A percentile compares a stretch with the other conserved stretches of the same genome.
phyloP scores from a whole-genome alignment of 2,113 vertebrate genomes.

The Benitochromis conjunctus region DNA sequence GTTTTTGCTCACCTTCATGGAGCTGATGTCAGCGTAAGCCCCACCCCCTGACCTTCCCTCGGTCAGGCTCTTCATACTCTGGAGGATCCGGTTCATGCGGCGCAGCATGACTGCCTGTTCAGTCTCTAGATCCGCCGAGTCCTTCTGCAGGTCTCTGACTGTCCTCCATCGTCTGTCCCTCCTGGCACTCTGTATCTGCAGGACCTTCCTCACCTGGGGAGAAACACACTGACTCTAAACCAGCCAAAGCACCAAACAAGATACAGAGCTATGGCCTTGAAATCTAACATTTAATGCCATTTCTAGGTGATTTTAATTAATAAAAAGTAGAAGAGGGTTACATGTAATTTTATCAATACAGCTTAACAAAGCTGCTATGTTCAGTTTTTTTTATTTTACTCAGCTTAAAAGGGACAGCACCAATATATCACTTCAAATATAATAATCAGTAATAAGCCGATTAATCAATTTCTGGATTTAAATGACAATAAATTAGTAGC shows the following conservation, averaged over 20 bases:
- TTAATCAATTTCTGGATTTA: background rate
- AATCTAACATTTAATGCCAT: background rate
- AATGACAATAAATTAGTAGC: background rate
- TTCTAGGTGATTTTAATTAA: background rate
- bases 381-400: background rate
- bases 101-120: constrained; percentile 2
- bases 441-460: background rate
- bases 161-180: constrained; percentile 18
- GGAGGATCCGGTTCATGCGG: constrained; percentile 15
- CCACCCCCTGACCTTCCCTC: background rate
- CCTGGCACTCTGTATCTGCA: constrained; percentile 31
- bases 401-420: background rate
- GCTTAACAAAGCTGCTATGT: background rate
- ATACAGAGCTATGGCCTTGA: background rate
- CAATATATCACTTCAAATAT: background rate
- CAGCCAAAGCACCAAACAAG: background rate
- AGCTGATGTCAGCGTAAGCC: background rate
- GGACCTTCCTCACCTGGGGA: constrained; percentile 33
- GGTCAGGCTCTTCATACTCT: background rate
- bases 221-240: background rate
- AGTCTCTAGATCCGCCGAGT: background rate
- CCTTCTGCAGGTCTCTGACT: constrained; percentile 34
- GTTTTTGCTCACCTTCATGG: constrained; percentile 16
- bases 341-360: background rate
- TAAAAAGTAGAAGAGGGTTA: background rate